Conservation (phyloP, 1,140 invertebrate species). For the Dermatophagoides farinae region DNA sequence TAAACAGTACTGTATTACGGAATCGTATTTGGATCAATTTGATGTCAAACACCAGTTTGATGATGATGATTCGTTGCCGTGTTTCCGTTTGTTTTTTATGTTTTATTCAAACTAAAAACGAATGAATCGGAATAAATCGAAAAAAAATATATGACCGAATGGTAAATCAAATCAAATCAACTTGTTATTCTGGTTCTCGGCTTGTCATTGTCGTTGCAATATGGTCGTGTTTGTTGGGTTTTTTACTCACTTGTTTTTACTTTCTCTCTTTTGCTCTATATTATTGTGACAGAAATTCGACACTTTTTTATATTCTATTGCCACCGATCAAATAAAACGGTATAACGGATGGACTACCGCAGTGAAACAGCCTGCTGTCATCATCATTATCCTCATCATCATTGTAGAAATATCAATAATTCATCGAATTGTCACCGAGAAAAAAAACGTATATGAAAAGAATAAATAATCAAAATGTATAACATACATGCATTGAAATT, state of each 20-base stretch:
- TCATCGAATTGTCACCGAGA: not conserved
- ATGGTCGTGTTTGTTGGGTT: too few relatives aligned
- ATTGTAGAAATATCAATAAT: too few relatives aligned
- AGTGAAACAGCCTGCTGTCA: not conserved
- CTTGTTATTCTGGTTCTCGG: not conserved
- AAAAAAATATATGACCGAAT: not conserved
- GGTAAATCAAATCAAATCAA: constrained; percentile 7
- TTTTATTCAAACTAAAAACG: not conserved
- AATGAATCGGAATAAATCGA: not conserved
- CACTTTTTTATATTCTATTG: not conserved
- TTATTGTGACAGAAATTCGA: not conserved
- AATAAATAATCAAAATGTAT: too few relatives aligned
- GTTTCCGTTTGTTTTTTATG: too few relatives aligned
- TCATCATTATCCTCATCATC: not conserved
- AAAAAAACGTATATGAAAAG: not conserved
- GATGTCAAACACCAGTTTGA: too few relatives aligned
- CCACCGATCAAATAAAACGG: not conserved
- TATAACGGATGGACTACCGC: not conserved
- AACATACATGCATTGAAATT: too few relatives aligned
- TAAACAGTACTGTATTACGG: too few relatives aligned
- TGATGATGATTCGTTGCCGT: too few relatives aligned
- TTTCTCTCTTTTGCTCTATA: not conserved
- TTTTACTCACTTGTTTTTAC: not conserved
- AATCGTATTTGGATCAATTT: too few relatives aligned
- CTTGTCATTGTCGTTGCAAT: not conserved